Evolutionary conservation across 2,113 vertebrate genomes (phyloP).

Genomic region (Platichthys stellatus): DNA sequence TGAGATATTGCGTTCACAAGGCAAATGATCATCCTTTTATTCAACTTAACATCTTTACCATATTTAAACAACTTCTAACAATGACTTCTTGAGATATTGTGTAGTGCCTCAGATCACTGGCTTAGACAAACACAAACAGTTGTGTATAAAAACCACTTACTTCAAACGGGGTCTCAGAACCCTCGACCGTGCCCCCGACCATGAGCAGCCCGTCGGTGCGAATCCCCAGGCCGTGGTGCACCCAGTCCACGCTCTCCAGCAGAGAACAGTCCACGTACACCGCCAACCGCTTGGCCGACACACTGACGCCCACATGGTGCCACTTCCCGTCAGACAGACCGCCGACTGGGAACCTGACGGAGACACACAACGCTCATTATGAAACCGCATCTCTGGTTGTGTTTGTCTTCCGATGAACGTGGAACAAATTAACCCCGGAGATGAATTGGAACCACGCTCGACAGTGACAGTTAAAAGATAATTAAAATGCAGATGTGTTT

Average conservation of each 20-base stretch:
- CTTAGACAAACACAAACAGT: neutral
- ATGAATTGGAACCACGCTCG: neutral
- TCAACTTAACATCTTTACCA: too few species aligned
- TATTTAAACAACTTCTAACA: too few species aligned
- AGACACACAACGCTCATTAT: neutral
- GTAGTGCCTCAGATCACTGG: too few species aligned
- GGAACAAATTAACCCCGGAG: too few species aligned
- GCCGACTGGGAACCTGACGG: slow-evolving; percentile 84
- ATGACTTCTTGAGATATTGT: too few species aligned
- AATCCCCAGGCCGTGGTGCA: slow-evolving; percentile 82
- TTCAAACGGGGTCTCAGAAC: slow-evolving; percentile 88
- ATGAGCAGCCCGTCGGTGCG: slow-evolving; percentile 83
- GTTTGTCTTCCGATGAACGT: too few species aligned
- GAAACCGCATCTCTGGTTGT: neutral
- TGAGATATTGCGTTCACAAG: too few species aligned
- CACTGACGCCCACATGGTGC: slow-evolving; percentile 86
- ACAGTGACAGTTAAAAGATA: neutral
- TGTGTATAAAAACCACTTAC: slow-evolving; percentile 66
- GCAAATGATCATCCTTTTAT: too few species aligned
- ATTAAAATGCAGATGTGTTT: neutral
- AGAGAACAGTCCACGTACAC: slow-evolving; percentile 88
- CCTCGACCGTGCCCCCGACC: slow-evolving; percentile 84
- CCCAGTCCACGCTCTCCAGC: slow-evolving; percentile 88
- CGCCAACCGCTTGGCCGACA: slow-evolving; percentile 81
- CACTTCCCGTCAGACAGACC: slow-evolving; percentile 84